Evolutionary conservation across 2,888 invertebrate genomes (phyloP).

Genomic region (Podotricha telesiphe): DNA sequence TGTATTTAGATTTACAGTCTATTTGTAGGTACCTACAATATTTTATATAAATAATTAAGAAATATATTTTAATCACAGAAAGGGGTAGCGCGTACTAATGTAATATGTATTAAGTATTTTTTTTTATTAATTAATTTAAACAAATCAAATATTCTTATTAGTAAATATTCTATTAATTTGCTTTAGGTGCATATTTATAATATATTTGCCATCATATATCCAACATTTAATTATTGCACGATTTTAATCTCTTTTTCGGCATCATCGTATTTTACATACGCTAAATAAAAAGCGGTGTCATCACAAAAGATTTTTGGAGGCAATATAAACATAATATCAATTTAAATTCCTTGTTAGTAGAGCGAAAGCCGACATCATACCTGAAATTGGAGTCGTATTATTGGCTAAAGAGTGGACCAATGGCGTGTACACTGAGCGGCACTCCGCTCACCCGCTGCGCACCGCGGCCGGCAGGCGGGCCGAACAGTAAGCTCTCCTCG

Average conservation of each 20-base stretch:
- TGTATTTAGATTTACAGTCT: too few species aligned
- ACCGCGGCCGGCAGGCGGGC: slow-evolving; percentile 49
- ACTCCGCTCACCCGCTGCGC: slow-evolving; percentile 43
- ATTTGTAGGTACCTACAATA: too few species aligned
- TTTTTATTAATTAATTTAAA: not conserved
- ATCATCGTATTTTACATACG: slow-evolving; percentile 82
- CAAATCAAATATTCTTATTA: not conserved
- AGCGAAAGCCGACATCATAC: slow-evolving; percentile 84
- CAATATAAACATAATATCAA: slow-evolving; percentile 84
- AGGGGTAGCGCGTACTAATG: too few species aligned
- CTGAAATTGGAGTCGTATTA: slow-evolving; percentile 62
- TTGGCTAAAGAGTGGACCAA: slow-evolving; percentile 67
- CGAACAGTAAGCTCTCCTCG: slow-evolving; percentile 61
- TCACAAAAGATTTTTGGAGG: slow-evolving; percentile 84
- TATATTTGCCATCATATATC: slow-evolving; percentile 61
- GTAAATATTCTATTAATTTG: not conserved
- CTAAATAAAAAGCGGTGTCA: slow-evolving; percentile 84
- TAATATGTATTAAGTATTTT: too few species aligned
- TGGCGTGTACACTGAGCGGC: slow-evolving; percentile 45
- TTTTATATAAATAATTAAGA: too few species aligned
- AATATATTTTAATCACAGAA: too few species aligned
- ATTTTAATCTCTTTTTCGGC: slow-evolving; percentile 81
- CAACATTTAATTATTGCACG: slow-evolving; percentile 75
- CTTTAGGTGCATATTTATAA: slow-evolving; percentile 12
- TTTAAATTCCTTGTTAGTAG: slow-evolving; percentile 84